Conservation (phyloP, 2,113 vertebrate species). For the Ictidomys tridecemlineatus region DNA sequence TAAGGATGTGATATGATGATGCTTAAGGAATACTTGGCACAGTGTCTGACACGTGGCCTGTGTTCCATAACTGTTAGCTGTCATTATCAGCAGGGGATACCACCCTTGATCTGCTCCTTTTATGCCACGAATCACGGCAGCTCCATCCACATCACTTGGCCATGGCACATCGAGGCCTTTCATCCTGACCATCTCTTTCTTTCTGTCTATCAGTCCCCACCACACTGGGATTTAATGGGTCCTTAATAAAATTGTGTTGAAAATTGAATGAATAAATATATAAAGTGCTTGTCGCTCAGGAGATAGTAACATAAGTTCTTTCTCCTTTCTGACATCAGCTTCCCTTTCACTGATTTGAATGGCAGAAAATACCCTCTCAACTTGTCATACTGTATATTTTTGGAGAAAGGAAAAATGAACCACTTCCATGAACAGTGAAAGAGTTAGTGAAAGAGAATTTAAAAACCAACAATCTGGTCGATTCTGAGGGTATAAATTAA, state of each 20-base stretch:
- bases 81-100: background rate
- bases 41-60: background rate
- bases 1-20: background rate
- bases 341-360: slow-evolving; percentile 82
- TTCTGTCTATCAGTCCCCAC: background rate
- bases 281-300: slow-evolving; percentile 70
- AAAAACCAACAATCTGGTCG: slow-evolving; percentile 82
- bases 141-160: background rate
- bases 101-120: background rate
- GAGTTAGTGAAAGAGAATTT: slow-evolving; percentile 81
- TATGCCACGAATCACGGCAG: background rate
- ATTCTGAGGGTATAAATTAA: slow-evolving; percentile 83
- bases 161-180: background rate
- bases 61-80: background rate
- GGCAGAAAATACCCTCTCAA: slow-evolving; percentile 84
- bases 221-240: slow-evolving; percentile 35
- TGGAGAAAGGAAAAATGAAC: slow-evolving; percentile 82
- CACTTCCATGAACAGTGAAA: slow-evolving; percentile 81
- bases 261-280: slow-evolving; percentile 70
- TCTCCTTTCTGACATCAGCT: slow-evolving; percentile 81
- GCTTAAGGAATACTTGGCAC: background rate
- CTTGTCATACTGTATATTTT: slow-evolving; percentile 84
- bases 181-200: background rate
- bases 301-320: slow-evolving; percentile 78
- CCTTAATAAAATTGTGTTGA: slow-evolving; percentile 65